Conservation (phyloP, 2,797 vertebrate genomes). For the Eremophila alpestris region DNA sequence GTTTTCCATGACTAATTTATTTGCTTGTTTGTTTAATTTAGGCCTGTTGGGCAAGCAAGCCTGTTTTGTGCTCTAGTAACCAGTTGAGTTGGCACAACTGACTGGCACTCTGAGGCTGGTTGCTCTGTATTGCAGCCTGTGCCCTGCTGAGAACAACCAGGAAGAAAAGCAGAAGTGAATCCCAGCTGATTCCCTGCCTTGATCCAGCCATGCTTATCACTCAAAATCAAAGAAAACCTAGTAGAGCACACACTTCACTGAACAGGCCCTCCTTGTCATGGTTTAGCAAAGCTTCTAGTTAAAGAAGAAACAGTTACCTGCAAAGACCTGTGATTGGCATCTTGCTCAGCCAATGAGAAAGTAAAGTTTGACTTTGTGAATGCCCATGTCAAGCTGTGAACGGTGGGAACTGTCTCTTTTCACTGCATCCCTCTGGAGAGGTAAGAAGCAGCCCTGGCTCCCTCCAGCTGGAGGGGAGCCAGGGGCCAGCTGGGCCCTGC, state of each 20-base stretch:
- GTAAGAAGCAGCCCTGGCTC: too few relatives aligned
- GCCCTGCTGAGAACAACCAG: background rate
- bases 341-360: too few relatives aligned
- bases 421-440: too few relatives aligned
- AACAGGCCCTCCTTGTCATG: too few relatives aligned
- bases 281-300: too few relatives aligned
- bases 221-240: background rate
- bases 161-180: background rate
- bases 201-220: background rate
- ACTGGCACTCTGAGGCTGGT: background rate
- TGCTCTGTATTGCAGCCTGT: background rate
- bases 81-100: background rate
- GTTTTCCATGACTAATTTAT: background rate
- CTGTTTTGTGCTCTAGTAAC: background rate
- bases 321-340: too few relatives aligned
- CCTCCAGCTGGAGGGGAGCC: too few relatives aligned
- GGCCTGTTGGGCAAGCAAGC: background rate
- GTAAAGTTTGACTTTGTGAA: too few relatives aligned
- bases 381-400: too few relatives aligned
- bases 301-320: too few relatives aligned
- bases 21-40: background rate
- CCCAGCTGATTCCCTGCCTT: background rate
- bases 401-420: too few relatives aligned
- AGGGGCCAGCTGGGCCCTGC: too few relatives aligned
- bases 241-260: background rate